Evolutionary conservation across 2,113 vertebrate genomes (phyloP).

Genomic region (Lycaon pictus): DNA sequence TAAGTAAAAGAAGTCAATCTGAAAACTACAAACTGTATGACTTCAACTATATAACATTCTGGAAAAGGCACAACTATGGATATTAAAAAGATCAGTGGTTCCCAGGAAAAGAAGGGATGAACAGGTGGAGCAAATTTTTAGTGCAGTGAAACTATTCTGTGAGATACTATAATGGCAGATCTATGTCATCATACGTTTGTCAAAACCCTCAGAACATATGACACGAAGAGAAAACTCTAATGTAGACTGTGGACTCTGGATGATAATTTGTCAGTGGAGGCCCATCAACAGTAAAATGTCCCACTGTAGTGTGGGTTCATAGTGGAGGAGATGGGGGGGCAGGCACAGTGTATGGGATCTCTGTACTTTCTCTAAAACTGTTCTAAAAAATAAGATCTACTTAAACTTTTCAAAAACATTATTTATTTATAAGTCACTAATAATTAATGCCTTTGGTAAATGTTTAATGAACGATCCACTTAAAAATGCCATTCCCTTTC

Average conservation of each 20-base stretch:
- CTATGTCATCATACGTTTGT: neutral
- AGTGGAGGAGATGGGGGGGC: accelerated
- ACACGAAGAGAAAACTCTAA: too few species aligned
- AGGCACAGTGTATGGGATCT: neutral
- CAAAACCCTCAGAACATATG: neutral
- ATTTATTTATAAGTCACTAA: neutral
- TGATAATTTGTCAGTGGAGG: accelerated
- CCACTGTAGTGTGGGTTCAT: neutral
- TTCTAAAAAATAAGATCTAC: neutral
- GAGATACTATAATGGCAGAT: neutral
- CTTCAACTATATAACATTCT: neutral
- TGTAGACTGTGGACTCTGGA: neutral
- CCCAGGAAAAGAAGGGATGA: neutral
- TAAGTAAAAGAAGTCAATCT: neutral
- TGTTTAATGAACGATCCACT: neutral
- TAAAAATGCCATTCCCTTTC: neutral
- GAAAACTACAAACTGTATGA: neutral
- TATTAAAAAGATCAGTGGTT: neutral
- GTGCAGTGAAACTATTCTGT: neutral
- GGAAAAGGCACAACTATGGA: neutral
- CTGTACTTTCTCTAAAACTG: neutral
- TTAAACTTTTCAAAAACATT: neutral
- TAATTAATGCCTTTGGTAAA: neutral
- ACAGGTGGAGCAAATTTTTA: too few species aligned
- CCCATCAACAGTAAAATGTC: neutral